Evolutionary conservation across 1,140 invertebrate genomes (phyloP), one percentile per base, ranked within the genome.

Genomic region (Drosophila arizonae): DNA sequence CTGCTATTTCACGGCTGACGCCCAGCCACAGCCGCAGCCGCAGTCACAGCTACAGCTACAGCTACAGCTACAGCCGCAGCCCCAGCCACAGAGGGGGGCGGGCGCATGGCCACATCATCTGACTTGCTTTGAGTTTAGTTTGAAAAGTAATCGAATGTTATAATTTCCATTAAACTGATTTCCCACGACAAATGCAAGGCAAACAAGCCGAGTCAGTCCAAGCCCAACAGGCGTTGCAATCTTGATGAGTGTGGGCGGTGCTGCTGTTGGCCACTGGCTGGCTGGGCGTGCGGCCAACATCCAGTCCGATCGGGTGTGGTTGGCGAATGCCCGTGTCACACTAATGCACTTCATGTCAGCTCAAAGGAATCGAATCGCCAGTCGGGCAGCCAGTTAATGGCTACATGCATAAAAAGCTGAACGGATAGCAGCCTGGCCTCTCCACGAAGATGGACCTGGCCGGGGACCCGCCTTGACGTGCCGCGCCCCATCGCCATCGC

Each of bases 111-210:
- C 21, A 24, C 33, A 36, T 36, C 33, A 9, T 33, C 13, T 11
- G 15, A 8, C 9, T 46, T 57, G 50, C 62, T 76, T 79, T 66
- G 56, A 77, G 77, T 71, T 81, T 78, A 75, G 72, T 72, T 80
- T 72, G 84, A 75, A 79, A 88, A 82, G 84, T 82, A 87, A 87
- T 88, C 84, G 84, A 87, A 87, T 87, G 84, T 81, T 87, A 87
- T 87, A 87, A 87, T 87, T 87, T 87, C 84, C 84, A 87, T 87
- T 87, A 88, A 87, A 88, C 84, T 87, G 84, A 87, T 87, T 87
- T 87, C 84, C 77, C 84, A 81, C 64, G 84, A 78, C 62, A 50
- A 77, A 68, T 84, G 71, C 84, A 79, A 80, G 73, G 66, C 84
- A 79, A 79, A 64, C 73, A 76, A 63, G 69, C 54, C 41, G 17